These are phyloP conservation scores for Drosophila kikkawai DNA, from an alignment of 1,140 invertebrate species.

Conservation along the genomic window DNA sequence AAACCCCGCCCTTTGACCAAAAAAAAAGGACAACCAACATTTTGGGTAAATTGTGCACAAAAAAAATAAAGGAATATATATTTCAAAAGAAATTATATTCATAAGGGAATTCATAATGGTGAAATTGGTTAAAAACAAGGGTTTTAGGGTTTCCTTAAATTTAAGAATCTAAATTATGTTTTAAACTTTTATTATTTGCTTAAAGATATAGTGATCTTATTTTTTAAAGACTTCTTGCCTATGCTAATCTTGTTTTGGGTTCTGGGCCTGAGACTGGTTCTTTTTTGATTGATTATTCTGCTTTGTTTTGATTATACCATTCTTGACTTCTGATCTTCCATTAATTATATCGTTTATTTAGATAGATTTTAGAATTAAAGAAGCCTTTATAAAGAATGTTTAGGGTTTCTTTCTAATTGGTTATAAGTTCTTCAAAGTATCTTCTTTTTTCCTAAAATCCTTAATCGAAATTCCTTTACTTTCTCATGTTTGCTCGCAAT, in stretches of 20 bases:
- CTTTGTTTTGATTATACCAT: conserved; percentile 31
- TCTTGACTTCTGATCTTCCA: conserved; percentile 8
- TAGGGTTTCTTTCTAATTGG: not conserved
- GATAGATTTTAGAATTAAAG: not conserved
- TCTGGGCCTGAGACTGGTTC: conserved; percentile 20
- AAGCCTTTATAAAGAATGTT: not conserved
- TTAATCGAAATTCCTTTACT: not conserved
- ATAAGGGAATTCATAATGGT: conserved; percentile 1
- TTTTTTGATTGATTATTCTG: conserved; percentile 21
- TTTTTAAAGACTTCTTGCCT: not conserved
- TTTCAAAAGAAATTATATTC: conserved; percentile 7
- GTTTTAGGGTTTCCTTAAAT: not conserved
- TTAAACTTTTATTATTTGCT: not conserved
- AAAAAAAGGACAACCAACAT: conserved; percentile 40
- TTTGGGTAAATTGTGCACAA: conserved; percentile 27
- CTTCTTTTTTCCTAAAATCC: no score
- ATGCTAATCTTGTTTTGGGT: conserved; percentile 18
- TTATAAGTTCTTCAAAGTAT: not conserved
- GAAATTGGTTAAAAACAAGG: not conserved
- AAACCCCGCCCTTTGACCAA: conserved; percentile 42
- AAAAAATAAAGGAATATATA: conserved; percentile 1
- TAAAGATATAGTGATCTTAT: not conserved
- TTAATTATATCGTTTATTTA: not conserved
- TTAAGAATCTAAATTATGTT: not conserved
- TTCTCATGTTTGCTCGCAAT: not conserved